phyloP scores from a whole-genome alignment of 1,140 invertebrate genomes.

The Scaptomyza montana region DNA sequence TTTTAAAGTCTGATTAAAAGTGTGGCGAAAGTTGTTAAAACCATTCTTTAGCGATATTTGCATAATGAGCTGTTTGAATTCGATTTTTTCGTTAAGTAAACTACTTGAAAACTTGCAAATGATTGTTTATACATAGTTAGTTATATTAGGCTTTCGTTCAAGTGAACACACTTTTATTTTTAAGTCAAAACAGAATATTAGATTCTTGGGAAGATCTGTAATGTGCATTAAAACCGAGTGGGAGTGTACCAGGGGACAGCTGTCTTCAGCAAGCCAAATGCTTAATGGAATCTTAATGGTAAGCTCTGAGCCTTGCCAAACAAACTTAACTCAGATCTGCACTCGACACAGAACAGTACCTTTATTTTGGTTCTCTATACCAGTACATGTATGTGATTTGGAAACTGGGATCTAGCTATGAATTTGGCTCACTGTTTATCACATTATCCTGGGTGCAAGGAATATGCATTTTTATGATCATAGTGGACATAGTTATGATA shows the following conservation, averaged over 20 bases:
- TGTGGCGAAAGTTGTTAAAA: background rate
- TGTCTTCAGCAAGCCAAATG: conserved; percentile 23
- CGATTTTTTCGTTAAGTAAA: no score
- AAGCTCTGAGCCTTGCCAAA: background rate
- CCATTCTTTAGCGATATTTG: background rate
- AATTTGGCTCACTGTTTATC: conserved; percentile 9
- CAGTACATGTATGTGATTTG: conserved; percentile 22
- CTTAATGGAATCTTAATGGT: conserved; percentile 28
- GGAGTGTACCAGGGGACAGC: conserved; percentile 20
- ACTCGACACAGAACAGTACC: conserved; percentile 22
- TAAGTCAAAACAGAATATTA: background rate
- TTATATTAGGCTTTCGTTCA: background rate
- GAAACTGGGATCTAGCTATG: background rate
- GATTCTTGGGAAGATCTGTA: background rate
- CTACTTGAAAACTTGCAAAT: no score
- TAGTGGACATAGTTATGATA: background rate
- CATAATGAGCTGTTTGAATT: background rate
- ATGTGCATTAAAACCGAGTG: conserved; percentile 28
- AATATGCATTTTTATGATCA: background rate
- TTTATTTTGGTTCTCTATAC: conserved; percentile 13
- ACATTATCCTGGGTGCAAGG: conserved; percentile 18
- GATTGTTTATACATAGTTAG: background rate
- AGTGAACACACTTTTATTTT: background rate
- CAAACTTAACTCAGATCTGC: no score
- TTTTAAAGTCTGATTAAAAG: no score